A percentile compares a stretch with the other conserved stretches of the same genome.
These are phyloP conservation scores for Labia minor DNA, from an alignment of 2,888 invertebrate species.

Conservation along the genomic window DNA sequence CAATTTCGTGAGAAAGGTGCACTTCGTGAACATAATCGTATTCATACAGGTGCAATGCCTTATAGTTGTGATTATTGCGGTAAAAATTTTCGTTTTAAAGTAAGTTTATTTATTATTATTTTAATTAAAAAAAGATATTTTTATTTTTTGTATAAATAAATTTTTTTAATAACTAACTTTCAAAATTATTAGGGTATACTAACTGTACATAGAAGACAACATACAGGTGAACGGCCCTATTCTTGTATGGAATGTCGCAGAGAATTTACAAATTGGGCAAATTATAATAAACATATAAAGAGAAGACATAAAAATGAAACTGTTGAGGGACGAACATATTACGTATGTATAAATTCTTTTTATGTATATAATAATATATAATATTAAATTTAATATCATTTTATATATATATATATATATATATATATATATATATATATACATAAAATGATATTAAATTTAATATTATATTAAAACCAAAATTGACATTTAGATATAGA, in stretches of 20 bases:
- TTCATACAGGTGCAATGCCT: conserved; percentile 72
- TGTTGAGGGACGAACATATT: background rate
- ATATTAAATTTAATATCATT: too few species aligned
- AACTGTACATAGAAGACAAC: conserved; percentile 56
- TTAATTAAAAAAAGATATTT: background rate
- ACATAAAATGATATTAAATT: too few species aligned
- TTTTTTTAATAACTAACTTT: too few species aligned
- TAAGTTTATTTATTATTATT: background rate
- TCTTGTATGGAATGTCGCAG: conserved; percentile 59
- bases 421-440: too few species aligned
- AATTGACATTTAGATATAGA: too few species aligned
- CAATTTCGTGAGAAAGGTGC: conserved; percentile 58
- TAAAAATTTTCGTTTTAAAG: conserved; percentile 64
- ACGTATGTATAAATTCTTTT: background rate
- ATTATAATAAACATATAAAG: conserved; percentile 74
- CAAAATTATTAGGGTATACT: background rate
- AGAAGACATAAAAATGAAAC: conserved; percentile 52
- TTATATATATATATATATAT: too few species aligned
- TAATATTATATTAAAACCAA: too few species aligned
- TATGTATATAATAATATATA: too few species aligned
- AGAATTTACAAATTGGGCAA: conserved; percentile 71
- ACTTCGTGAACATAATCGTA: conserved; percentile 59
- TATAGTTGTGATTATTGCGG: conserved; percentile 64
- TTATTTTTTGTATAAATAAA: too few species aligned
- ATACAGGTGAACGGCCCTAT: conserved; percentile 59